Evolutionary conservation across 1,140 invertebrate species (phyloP).

Genomic region (Sarcophaga bullata): DNA sequence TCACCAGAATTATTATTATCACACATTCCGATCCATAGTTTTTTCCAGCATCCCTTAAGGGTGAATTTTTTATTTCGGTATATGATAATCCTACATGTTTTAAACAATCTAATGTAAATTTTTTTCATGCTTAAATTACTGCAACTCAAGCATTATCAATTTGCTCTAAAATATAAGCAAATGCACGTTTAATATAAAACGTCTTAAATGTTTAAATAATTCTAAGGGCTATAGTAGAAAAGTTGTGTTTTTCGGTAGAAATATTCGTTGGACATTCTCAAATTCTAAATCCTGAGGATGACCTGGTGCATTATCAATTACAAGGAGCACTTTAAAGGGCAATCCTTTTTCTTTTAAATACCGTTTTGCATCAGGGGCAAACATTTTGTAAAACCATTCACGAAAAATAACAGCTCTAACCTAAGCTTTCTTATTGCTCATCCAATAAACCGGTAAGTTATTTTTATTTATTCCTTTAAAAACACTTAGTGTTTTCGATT

Average conservation of each 20-base stretch:
- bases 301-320: conserved; percentile 66
- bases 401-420: conserved; percentile 59
- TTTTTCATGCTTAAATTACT: conserved; percentile 48
- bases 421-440: conserved; percentile 60
- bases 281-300: conserved; percentile 56
- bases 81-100: too few relatives aligned
- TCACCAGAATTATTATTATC: too few relatives aligned
- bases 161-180: conserved; percentile 48
- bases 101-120: conserved; percentile 44
- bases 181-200: conserved; percentile 45
- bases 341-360: conserved; percentile 60
- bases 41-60: too few relatives aligned
- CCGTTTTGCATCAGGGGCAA: conserved; percentile 54
- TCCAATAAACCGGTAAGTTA: conserved; percentile 63
- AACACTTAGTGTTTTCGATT: background rate
- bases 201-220: conserved; percentile 54
- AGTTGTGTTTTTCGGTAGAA: conserved; percentile 47
- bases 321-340: conserved; percentile 65
- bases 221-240: conserved; percentile 65
- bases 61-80: too few relatives aligned
- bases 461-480: conserved; percentile 34
- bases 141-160: conserved; percentile 48
- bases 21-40: too few relatives aligned
- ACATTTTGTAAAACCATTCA: conserved; percentile 47
- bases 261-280: conserved; percentile 48